Percentiles rank a stretch among this genome's conserved stretches.
Conservation (phyloP, 2,888 invertebrate genomes). For the Bhutanitis thaidina region DNA sequence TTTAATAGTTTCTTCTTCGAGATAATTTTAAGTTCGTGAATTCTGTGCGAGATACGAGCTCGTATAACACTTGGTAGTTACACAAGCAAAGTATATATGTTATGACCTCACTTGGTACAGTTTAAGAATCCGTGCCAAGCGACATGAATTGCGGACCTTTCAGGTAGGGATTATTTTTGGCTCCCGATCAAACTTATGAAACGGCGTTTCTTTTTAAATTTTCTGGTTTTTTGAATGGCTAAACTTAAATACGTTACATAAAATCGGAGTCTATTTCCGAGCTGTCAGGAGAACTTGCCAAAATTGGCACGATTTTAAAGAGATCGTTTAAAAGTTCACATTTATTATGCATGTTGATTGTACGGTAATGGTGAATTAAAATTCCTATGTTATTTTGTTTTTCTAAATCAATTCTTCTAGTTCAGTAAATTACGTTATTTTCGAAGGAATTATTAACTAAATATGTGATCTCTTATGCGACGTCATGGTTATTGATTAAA, state of each 20-base stretch:
- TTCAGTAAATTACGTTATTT: no score
- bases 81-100: slow-evolving; percentile 19
- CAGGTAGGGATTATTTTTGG: slow-evolving; percentile 41
- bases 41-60: no score
- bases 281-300: slow-evolving; percentile 30
- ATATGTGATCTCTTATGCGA: no score
- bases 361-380: slow-evolving; percentile 4
- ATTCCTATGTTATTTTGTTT: neutral
- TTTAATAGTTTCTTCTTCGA: no score
- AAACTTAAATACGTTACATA: slow-evolving; percentile 34
- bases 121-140: slow-evolving; percentile 35
- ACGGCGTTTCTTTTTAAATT: slow-evolving; percentile 34
- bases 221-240: slow-evolving; percentile 31
- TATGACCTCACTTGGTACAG: slow-evolving; percentile 28
- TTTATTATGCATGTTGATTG: slow-evolving; percentile 7
- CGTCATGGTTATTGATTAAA: neutral
- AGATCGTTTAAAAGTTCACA: slow-evolving; percentile 7
- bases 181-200: slow-evolving; percentile 39
- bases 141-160: slow-evolving; percentile 34
- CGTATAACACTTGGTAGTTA: no score
- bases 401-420: no score
- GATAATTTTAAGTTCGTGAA: no score
- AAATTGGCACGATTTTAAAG: slow-evolving; percentile 24
- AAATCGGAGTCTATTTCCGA: slow-evolving; percentile 27
- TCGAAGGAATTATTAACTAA: no score